Evolutionary conservation across 2,113 vertebrate species (phyloP).

Genomic region (Aythya baeri): DNA sequence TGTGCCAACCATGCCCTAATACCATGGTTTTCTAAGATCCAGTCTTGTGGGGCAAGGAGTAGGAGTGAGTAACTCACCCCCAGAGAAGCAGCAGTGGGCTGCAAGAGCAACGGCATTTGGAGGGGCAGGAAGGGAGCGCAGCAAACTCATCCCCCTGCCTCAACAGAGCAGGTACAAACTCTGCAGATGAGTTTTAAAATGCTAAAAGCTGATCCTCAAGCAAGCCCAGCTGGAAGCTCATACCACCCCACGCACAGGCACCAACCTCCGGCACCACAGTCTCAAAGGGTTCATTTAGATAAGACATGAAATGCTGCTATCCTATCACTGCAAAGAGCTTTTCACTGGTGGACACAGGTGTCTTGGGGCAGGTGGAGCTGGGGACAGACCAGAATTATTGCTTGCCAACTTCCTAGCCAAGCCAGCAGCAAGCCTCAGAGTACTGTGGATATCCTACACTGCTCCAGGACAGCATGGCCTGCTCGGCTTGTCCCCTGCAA

Average conservation of each 20-base stretch:
- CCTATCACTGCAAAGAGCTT: background rate
- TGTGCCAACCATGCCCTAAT: background rate
- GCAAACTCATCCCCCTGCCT: background rate
- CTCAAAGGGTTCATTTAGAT: background rate
- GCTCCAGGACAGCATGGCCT: background rate
- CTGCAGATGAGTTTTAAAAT: background rate
- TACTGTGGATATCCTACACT: background rate
- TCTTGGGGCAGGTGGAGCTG: background rate
- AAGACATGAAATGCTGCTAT: background rate
- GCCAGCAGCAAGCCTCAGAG: background rate
- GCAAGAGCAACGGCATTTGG: background rate
- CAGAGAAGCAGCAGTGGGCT: background rate
- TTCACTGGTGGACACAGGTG: background rate
- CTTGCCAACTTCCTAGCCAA: background rate
- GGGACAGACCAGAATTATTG: background rate
- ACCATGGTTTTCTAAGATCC: background rate
- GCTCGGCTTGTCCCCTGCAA: background rate
- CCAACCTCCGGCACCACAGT: background rate
- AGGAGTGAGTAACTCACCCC: background rate
- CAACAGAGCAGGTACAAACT: background rate
- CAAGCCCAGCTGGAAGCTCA: background rate
- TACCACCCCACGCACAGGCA: no score
- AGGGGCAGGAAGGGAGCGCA: background rate
- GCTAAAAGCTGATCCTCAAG: background rate
- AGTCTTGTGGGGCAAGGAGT: rapidly evolving